Evolutionary conservation across 2,797 vertebrate species (phyloP), one percentile per base, ranked within the genome.

Genomic region (Streptopelia turtur): DNA sequence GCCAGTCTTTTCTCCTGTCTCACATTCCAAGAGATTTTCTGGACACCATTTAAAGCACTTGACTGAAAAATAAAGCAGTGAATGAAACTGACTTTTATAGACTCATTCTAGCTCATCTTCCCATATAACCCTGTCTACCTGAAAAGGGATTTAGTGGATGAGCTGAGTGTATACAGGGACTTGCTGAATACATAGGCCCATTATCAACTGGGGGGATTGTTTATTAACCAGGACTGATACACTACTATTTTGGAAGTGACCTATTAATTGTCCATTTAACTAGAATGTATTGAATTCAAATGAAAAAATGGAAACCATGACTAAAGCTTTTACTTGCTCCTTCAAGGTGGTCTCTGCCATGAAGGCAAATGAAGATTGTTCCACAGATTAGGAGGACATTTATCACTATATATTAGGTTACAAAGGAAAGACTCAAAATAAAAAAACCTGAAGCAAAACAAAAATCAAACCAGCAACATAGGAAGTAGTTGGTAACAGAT

Each of bases 71-170:
- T 98, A 99, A 99, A 98, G 98, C 98, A 98, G 98, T 99, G 98
- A 99, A 99, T 99, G 98, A 98, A 98, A 98, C 97, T 99, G 99
- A 99, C 99, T 99, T 99, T 99, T 99, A 99, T 99, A 99, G 99
- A 99, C 99, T 99, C 98, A 98, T 98, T 99, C 98, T 97, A 99
- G 98, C 99, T 98, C 98, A 98, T 98, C 98, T 98, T 98, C 97
- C 98, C 98, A 98, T 98, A 98, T 98, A 98, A 97, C 98, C 95
- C 97, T 98, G 97, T 97, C 96, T 98, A 98, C 98, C 98, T 98
- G 98, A 98, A 98, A 98, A 95, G 97, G 97, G 97, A 97, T 98
- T 98, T 98, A 98, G 97, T 97, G 97, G 97, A 94, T 97, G 97
- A 98, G 97, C 97, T 96, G 96, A 98, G 96, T 96, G 97, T 96